A percentile compares a stretch with the other conserved stretches of the same genome.
Conservation (phyloP, 2,888 invertebrate genomes). For the Gibbula magus region DNA sequence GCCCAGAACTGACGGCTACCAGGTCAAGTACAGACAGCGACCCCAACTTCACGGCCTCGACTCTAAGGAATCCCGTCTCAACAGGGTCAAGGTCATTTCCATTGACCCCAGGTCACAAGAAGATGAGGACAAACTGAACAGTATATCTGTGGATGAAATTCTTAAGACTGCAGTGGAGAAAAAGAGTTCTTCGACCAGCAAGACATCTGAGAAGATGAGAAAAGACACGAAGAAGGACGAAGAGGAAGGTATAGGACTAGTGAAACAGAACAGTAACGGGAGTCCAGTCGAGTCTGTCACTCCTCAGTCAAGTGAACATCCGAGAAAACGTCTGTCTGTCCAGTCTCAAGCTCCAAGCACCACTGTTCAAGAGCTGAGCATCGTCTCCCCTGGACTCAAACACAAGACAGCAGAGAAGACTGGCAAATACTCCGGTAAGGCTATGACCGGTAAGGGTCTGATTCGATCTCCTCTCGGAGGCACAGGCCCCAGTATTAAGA, state of each 20-base stretch:
- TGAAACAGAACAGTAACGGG: not conserved
- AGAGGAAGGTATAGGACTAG: not conserved
- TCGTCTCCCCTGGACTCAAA: slow-evolving; percentile 16
- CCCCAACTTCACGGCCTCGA: slow-evolving; percentile 28
- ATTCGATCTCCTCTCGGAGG: not conserved
- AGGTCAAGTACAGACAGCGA: slow-evolving; percentile 60
- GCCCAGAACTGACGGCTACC: slow-evolving; percentile 46
- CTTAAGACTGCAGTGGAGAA: slow-evolving; percentile 33
- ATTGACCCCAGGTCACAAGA: slow-evolving; percentile 52
- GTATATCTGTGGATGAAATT: slow-evolving; percentile 59
- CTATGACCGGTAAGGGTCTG: not conserved
- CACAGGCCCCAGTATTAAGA: slow-evolving; percentile 34
- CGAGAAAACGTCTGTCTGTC: not conserved
- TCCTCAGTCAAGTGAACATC: slow-evolving; percentile 7
- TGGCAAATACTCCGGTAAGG: not conserved
- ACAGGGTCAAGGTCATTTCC: slow-evolving; percentile 57
- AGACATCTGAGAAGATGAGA: not conserved
- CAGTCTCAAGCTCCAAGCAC: slow-evolving; percentile 18
- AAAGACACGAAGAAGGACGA: not conserved
- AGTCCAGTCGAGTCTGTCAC: not conserved
- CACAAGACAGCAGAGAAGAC: not conserved
- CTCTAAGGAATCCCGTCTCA: slow-evolving; percentile 12
- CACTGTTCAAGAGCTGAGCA: slow-evolving; percentile 23
- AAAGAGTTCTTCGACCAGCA: not conserved
- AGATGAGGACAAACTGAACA: slow-evolving; percentile 54